Percentiles rank a stretch among this genome's conserved stretches.
Conservation (phyloP, 1,140 invertebrate genomes). For the Drosophila albomicans region DNA sequence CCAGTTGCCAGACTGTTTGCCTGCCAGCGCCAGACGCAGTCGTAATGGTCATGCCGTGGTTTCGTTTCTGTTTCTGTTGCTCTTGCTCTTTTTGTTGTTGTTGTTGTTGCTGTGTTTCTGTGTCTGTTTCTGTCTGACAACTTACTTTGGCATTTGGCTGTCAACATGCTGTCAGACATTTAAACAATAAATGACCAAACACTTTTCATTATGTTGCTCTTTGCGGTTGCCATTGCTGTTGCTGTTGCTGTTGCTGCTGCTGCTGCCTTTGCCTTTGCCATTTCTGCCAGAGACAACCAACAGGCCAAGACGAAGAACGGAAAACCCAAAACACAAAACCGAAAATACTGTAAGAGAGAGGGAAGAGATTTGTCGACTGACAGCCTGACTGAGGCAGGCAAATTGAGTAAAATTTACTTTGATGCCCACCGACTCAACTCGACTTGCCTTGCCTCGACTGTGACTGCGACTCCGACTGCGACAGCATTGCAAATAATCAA, state of each 20-base stretch:
- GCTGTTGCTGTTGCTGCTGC: constrained; percentile 38
- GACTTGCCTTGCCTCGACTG: constrained; percentile 1
- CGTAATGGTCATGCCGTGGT: constrained; percentile 47
- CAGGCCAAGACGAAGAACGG: constrained; percentile 23
- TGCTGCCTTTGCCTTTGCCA: constrained; percentile 39
- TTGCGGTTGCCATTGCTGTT: constrained; percentile 66
- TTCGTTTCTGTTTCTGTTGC: constrained; percentile 44
- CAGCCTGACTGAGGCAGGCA: constrained; percentile 20
- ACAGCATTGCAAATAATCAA: constrained; percentile 33
- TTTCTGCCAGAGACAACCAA: constrained; percentile 12
- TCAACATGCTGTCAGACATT: constrained; percentile 81
- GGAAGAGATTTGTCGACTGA: constrained; percentile 46
- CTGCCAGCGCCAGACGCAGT: constrained; percentile 40
- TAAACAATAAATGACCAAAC: constrained; percentile 84
- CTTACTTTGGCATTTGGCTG: constrained; percentile 83
- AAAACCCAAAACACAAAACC: constrained; percentile 16
- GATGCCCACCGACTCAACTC: constrained; percentile 41
- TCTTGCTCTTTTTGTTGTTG: constrained; percentile 17
- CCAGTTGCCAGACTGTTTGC: constrained; percentile 32
- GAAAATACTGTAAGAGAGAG: constrained; percentile 34
- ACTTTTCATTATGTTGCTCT: constrained; percentile 83
- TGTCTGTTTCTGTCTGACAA: constrained; percentile 65
- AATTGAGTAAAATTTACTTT: constrained; percentile 52
- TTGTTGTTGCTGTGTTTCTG: constrained; percentile 25
- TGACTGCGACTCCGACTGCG: constrained; percentile 6